Conservation (phyloP, 1,140 invertebrate species). For the Protaetia brevitarsis region DNA sequence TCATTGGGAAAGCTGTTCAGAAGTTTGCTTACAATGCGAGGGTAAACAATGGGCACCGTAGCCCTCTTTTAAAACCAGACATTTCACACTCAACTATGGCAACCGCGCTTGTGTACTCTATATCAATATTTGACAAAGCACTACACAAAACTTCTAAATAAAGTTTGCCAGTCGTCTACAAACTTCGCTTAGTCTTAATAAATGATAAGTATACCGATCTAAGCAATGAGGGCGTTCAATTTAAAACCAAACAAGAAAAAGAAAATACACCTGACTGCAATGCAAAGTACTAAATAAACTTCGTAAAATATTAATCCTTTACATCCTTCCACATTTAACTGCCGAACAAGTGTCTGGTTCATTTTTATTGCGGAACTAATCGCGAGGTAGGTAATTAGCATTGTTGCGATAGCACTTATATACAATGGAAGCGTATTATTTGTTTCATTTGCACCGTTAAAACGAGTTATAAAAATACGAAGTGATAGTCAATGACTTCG, state of each 20-base stretch:
- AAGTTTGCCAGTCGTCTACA: background rate
- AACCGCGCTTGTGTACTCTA: conserved; percentile 2
- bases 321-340: too few relatives aligned
- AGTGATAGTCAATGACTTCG: conserved; percentile 4
- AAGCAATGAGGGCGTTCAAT: too few relatives aligned
- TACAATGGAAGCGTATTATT: conserved; percentile 3
- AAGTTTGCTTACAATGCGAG: conserved; percentile 21
- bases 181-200: too few relatives aligned
- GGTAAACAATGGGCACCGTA: conserved; percentile 19
- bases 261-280: too few relatives aligned
- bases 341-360: too few relatives aligned
- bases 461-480: conserved; percentile 7
- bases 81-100: conserved; percentile 16
- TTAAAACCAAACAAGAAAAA: too few relatives aligned
- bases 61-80: conserved; percentile 7
- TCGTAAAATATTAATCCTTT: too few relatives aligned
- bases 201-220: too few relatives aligned
- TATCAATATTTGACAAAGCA: conserved; percentile 7
- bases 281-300: too few relatives aligned
- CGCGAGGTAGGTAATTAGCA: too few relatives aligned
- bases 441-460: background rate
- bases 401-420: too few relatives aligned
- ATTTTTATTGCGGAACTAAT: too few relatives aligned
- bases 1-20: conserved; percentile 14
- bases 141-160: background rate